Conservation (phyloP, 2,113 vertebrate genomes). For the Fukomys damarensis region DNA sequence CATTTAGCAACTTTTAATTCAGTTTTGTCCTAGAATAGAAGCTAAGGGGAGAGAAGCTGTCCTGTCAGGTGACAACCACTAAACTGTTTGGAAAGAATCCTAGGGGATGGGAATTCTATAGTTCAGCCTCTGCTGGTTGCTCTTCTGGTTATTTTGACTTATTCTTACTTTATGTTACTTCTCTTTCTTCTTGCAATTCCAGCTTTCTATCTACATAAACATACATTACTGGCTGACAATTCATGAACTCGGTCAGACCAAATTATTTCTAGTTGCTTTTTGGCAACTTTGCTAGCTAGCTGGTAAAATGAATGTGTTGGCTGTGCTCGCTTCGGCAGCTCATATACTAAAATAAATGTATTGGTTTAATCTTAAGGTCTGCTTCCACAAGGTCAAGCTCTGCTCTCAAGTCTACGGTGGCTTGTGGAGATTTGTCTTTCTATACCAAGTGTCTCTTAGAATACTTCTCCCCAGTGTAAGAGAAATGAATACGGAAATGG, state of each 20-base stretch:
- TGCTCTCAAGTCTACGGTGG: not conserved
- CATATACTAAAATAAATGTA: slow-evolving; percentile 15
- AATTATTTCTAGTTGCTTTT: slow-evolving; percentile 25
- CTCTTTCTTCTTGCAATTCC: not conserved
- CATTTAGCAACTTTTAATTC: not conserved
- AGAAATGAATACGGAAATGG: slow-evolving; percentile 2
- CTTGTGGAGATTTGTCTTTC: not conserved
- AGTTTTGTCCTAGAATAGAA: not conserved
- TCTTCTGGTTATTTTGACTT: not conserved
- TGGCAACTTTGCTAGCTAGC: not conserved
- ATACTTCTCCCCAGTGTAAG: not conserved
- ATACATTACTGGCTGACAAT: not conserved
- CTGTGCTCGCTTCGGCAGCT: too few relatives aligned
- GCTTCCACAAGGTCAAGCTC: slow-evolving; percentile 18
- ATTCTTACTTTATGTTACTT: not conserved
- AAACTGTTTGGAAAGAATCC: not conserved
- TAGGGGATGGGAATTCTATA: not conserved
- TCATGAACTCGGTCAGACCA: not conserved
- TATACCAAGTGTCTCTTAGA: not conserved
- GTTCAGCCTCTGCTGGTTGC: not conserved
- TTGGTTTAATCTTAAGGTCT: not conserved
- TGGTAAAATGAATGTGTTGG: slow-evolving; percentile 2
- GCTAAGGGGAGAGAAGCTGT: not conserved
- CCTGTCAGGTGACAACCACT: not conserved
- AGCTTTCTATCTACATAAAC: not conserved